phyloP scores from a whole-genome alignment of 2,797 vertebrate genomes.

The Telmatherina bonti region DNA sequence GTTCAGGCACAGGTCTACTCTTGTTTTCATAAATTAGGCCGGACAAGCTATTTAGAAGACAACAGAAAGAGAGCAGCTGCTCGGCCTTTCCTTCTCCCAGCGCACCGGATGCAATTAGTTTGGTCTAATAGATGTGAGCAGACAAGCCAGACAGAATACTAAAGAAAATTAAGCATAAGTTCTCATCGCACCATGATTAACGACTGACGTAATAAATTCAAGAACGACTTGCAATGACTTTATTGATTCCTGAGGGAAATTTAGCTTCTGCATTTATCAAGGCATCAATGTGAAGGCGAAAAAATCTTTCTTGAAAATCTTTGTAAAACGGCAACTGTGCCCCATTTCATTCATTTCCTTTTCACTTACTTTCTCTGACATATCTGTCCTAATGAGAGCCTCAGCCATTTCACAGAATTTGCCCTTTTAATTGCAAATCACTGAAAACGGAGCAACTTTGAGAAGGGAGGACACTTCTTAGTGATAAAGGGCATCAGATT shows the following conservation, averaged over 20 bases:
- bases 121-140: constrained; percentile 6
- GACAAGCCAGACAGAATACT: constrained; percentile 6
- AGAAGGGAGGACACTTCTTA: constrained; percentile 28
- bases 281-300: neutral
- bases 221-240: neutral
- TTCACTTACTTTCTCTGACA: constrained; percentile 1
- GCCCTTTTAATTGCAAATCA: constrained; percentile 40
- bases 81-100: constrained; percentile 18
- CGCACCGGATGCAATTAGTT: constrained; percentile 11
- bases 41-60: constrained; percentile 42
- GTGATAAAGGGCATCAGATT: constrained; percentile 25
- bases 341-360: constrained; percentile 2
- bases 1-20: constrained; percentile 28
- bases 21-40: constrained; percentile 48
- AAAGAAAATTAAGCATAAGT: neutral
- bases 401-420: constrained; percentile 29
- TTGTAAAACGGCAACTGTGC: too few species aligned
- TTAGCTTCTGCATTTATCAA: neutral
- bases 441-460: constrained; percentile 20
- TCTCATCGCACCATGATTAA: neutral
- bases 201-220: neutral
- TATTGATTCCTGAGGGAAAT: constrained; percentile 15
- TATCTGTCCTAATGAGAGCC: constrained; percentile 13
- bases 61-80: constrained; percentile 31
- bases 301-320: too few species aligned